Evolutionary conservation across 2,113 vertebrate genomes (phyloP), one percentile per base, ranked within the genome.

Genomic region (Rhegmatorhina hoffmannsi): DNA sequence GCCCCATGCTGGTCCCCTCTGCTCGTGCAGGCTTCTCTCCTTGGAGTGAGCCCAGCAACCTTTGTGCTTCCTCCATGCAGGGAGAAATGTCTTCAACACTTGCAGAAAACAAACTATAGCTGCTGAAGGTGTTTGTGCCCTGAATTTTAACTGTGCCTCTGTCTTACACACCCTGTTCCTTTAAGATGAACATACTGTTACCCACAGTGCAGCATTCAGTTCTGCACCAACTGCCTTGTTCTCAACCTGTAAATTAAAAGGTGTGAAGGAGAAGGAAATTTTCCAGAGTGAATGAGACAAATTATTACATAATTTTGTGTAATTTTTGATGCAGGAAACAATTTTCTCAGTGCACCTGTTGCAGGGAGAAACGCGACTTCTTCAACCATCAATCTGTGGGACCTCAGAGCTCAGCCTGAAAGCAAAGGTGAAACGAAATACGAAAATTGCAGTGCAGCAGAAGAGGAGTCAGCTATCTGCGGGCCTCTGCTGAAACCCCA

Each of bases 371-470:
- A 97, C 96, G 94, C 94, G 95, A 95, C 97, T 95, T 96, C 97
- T 97, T 97, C 81, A 80, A 95, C 98, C 98, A 97, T 98, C 98
- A 98, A 97, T 98, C 98, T 98, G 98, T 98, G 98, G 98, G 98
- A 98, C 98, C 98, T 97, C 98, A 98, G 98, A 98, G 98, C 98
- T 98, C 97, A 98, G 98, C 97, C 98, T 99, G 98, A 99, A 99
- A 99, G 99, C 99, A 98, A 98, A 98, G 98, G 98, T 98, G 99
- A 99, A 99, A 99, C 87, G 87, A 98, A 99, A 99, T 99, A 98
- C 99, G 99, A 99, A 99, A 99, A 99, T 99, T 99, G 99, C 99
- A 98, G 98, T 97, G 98, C 98, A 98, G 98, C 97, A 97, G 90
- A 97, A 98, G 98, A 98, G 98, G 98, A 98, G 98, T 98, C 98